Conservation (phyloP, 2,888 invertebrate species). For the Salticus scenicus region DNA sequence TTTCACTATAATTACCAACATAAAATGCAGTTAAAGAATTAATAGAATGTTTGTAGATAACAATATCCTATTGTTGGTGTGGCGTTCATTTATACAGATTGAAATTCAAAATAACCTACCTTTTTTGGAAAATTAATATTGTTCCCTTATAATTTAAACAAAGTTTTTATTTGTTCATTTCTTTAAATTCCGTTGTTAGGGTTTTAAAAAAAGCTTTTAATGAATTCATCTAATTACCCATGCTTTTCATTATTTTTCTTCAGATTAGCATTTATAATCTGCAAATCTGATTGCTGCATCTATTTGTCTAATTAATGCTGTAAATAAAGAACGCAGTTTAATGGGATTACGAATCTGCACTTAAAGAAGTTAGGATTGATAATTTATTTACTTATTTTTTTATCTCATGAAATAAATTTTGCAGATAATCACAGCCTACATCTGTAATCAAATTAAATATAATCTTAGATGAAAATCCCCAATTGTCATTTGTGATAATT, state of each 20-base stretch:
- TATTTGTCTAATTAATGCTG: slow-evolving; percentile 5
- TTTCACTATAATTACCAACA: too few relatives aligned
- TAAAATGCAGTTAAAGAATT: too few relatives aligned
- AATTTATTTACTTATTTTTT: too few relatives aligned
- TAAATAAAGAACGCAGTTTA: background rate
- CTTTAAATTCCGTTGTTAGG: too few relatives aligned
- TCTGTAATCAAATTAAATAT: slow-evolving; percentile 12
- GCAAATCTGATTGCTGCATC: background rate
- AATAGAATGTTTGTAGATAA: too few relatives aligned
- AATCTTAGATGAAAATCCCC: background rate
- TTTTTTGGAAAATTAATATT: too few relatives aligned
- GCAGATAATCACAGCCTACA: background rate
- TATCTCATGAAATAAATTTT: background rate
- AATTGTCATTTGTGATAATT: background rate
- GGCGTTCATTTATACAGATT: too few relatives aligned
- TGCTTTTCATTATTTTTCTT: background rate
- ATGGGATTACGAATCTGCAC: background rate
- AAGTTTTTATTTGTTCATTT: too few relatives aligned
- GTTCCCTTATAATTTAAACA: too few relatives aligned
- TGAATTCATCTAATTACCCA: background rate
- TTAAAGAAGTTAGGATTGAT: background rate
- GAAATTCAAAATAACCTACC: too few relatives aligned
- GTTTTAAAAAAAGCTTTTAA: too few relatives aligned
- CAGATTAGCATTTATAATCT: background rate
- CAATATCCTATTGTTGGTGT: too few relatives aligned